These are phyloP conservation scores for Astreopora myriophthalma DNA, from an alignment of 64 coral and sea anemone species.

Conservation along the genomic window DNA sequence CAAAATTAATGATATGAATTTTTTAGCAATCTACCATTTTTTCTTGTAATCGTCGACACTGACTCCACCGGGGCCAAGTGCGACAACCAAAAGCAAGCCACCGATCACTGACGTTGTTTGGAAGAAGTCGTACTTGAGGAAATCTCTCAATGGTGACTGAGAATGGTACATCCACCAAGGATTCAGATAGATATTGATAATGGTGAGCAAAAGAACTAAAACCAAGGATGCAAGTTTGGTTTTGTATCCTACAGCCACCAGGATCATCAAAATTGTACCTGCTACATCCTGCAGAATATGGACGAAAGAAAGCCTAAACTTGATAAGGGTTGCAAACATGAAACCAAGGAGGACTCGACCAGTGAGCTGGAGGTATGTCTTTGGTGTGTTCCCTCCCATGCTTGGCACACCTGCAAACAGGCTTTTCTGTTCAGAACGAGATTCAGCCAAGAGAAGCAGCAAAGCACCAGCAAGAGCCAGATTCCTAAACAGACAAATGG, in stretches of 20 bases:
- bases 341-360: constrained; percentile 90
- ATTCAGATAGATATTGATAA: constrained; percentile 94
- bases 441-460: constrained; percentile 89
- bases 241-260: constrained; percentile 94
- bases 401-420: constrained; percentile 95
- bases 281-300: constrained; percentile 81
- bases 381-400: constrained; percentile 92
- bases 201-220: constrained; percentile 77
- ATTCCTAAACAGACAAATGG: constrained; percentile 72
- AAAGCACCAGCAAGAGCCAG: constrained; percentile 94
- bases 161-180: constrained; percentile 93
- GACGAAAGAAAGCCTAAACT: constrained; percentile 85
- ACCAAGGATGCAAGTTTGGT: constrained; percentile 97
- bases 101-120: constrained; percentile 98
- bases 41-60: constrained; percentile 99
- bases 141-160: constrained; percentile 96
- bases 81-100: constrained; percentile 92
- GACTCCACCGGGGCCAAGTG: constrained; percentile 95
- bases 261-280: constrained; percentile 90
- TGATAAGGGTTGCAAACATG: constrained; percentile 96
- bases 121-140: constrained; percentile 99
- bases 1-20: too few relatives aligned
- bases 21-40: constrained; percentile 79
- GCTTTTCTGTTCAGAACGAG: constrained; percentile 93
- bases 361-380: constrained; percentile 96